Conservation (phyloP, 2,888 invertebrate genomes). For the Ferdinandea cuprea region DNA sequence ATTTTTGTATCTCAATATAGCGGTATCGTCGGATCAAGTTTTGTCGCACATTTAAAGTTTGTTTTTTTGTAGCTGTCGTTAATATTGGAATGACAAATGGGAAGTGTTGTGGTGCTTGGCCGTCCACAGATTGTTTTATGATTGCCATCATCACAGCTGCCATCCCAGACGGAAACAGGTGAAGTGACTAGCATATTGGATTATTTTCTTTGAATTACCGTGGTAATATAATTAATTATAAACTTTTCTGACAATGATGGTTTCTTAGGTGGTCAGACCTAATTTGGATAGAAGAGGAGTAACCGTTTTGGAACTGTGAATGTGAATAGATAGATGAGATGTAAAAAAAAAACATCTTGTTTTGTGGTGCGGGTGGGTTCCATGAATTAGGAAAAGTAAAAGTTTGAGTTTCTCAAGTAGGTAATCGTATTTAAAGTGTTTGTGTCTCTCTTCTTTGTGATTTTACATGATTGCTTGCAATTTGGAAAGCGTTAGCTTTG, state of each 20-base stretch:
- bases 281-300: too few species aligned
- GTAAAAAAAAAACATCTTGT: too few species aligned
- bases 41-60: conserved; percentile 37
- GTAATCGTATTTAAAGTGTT: too few species aligned
- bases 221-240: conserved; percentile 17
- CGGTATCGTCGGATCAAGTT: conserved; percentile 54
- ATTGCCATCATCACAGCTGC: conserved; percentile 13
- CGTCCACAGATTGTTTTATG: not conserved
- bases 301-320: too few species aligned
- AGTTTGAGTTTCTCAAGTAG: too few species aligned
- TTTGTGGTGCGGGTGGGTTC: too few species aligned
- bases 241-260: not conserved
- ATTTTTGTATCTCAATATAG: conserved; percentile 41
- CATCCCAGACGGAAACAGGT: conserved; percentile 8
- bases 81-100: conserved; percentile 1
- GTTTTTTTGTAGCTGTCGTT: conserved; percentile 7
- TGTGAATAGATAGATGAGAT: too few species aligned
- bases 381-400: too few species aligned
- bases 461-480: too few species aligned
- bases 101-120: conserved; percentile 4
- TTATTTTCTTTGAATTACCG: not conserved
- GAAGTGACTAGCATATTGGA: not conserved
- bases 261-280: not conserved
- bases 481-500: too few species aligned
- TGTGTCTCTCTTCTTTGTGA: too few species aligned